phyloP scores from a whole-genome alignment of 2,797 vertebrate genomes.

The Spheniscus humboldti region DNA sequence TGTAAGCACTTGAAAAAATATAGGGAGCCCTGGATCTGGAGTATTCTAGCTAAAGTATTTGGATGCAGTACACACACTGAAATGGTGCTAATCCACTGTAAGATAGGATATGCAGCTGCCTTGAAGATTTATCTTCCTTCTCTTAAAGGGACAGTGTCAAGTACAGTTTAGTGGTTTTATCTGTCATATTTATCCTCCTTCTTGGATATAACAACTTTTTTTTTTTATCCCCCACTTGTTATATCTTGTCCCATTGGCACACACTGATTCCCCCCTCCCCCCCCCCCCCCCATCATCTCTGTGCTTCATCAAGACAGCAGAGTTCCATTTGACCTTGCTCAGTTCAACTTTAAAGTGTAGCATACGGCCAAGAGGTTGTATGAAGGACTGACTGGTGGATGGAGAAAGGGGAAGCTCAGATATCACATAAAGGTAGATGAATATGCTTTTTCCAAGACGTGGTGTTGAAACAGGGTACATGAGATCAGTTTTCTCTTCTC shows the following conservation, averaged over 20 bases:
- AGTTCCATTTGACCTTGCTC: background rate
- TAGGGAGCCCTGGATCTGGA: background rate
- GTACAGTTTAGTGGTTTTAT: background rate
- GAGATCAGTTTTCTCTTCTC: background rate
- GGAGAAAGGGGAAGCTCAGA: background rate
- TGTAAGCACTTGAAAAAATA: conserved; percentile 29
- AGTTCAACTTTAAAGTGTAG: background rate
- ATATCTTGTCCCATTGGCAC: background rate
- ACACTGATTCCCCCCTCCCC: too few relatives aligned
- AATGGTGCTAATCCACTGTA: background rate
- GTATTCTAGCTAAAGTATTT: background rate
- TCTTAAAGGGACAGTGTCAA: background rate
- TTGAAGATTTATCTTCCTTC: background rate
- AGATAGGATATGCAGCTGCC: background rate
- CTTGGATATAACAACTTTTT: background rate
- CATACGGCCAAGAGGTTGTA: background rate
- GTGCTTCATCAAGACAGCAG: background rate
- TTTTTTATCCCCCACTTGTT: background rate
- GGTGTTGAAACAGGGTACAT: background rate
- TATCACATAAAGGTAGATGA: background rate
- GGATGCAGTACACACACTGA: background rate
- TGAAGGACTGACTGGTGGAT: background rate
- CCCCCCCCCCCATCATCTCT: background rate
- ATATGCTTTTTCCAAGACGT: background rate
- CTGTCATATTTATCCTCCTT: background rate